Evolutionary conservation across 2,888 invertebrate genomes (phyloP), one percentile per base, ranked within the genome.

Genomic region (Dynastes tityus): DNA sequence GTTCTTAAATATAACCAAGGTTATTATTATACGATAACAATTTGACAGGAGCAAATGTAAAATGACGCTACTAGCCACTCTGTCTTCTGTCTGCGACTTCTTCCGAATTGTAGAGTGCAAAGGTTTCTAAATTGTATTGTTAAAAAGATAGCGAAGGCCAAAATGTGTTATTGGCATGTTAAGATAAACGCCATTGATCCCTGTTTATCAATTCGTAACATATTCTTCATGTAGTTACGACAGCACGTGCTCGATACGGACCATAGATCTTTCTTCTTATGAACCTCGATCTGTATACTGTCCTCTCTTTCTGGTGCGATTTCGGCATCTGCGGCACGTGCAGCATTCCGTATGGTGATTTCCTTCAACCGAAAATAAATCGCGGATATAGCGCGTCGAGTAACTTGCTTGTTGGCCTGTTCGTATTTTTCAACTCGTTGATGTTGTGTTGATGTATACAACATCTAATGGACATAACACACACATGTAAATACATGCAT

Each of bases 311-410:
- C 45, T 45, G 45, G 45, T 45, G 51, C 51, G 68, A 68, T 51
- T 49, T 68, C 51, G 68, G 73, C 73, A 74, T 74, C 58, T 74
- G 61, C 8, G 58, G 65, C 78, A 73, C 78, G 76, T 73, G 78
- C 71, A 73, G 71, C 45, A 78, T 78, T 73, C 63, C 68, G 67
- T 37, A 6, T 65, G 16, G 55, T 68, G 65, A 65, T 73, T 78
- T 76, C 78, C 73, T 68, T 63, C 45, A 61, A 73, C 51, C 49
- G 65, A 80, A 82, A 76, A 81, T 83, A 82, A 80, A 80, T 76
- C 73, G 65, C 81, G 81, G 83, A 83, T 82, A 79, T 82, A 29
- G n/a, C 51, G 27, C 29, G 27, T 27, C 29, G 49, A 49, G 27
- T 29, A 29, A 22, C 68, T 51, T 45, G 29, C 51, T 45, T 22